Base-by-base conservation (phyloP, 2,797 vertebrate species). In the Threskiornis aethiopicus region DNA sequence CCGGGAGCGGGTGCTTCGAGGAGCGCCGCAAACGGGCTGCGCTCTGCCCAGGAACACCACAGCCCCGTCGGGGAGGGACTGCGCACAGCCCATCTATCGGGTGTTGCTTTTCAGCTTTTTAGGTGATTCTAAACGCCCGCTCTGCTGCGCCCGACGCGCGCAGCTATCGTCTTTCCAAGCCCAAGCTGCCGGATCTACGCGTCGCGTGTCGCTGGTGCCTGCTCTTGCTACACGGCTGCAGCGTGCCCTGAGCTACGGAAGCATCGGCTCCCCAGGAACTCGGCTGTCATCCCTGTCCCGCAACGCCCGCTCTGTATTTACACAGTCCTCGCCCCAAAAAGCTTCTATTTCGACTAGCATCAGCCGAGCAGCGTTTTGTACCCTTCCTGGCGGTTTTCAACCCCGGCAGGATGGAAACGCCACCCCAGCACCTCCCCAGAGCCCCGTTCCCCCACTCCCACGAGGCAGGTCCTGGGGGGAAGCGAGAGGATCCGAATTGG, bases 41-140 rank as follows among this genome's bases (percentile, higher is more conserved):
- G 9, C 24, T 25, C 49, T 39, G 54, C 46, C 54, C 33, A 6
- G 44, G 24, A 58, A 8, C 16, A 5, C 5, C 42, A 1, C 37
- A 15, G 41, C 73, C 42, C 28, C 1, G 0, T 2, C 1, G 20
- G 61, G 61, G 33, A 28, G 33, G 59, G 41, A 25, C 25, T 1
- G 7, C 0, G 35, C 13, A 3, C 24, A 8, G 39, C 47, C 24
- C 5, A 3, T 5, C 61, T 21, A 29, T 12, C 3, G 0, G 11
- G 26, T 1, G 16, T 5, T 16, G 17, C 51, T 37, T 37, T 55
- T 37, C 46, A 5, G 67, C 51, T 39, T 39, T 14, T 41, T 14
- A 41, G 41, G 41, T 6, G 41, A 41, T 41, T 41, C 41, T 9
- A 3, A 44, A 52, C 15, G 2, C 52, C 26, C 2, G 5, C 64